These are phyloP conservation scores for Acanthacorydalis orientalis DNA, from an alignment of 2,888 invertebrate genomes.

Conservation along the genomic window DNA sequence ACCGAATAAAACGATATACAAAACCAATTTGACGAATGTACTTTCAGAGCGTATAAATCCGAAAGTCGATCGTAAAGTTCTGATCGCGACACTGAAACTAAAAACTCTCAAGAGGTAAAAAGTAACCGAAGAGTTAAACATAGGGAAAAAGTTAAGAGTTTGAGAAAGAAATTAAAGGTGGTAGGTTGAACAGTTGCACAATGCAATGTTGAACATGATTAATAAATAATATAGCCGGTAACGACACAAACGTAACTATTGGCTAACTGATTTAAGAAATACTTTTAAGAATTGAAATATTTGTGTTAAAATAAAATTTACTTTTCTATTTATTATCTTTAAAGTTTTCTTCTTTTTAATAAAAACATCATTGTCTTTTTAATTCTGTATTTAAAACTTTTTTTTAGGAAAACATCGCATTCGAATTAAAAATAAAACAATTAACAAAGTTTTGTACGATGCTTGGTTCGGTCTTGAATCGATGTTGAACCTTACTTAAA, in stretches of 20 bases:
- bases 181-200: conserved; percentile 3
- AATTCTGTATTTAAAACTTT: too few species aligned
- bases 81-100: background rate
- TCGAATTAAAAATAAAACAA: too few species aligned
- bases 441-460: too few species aligned
- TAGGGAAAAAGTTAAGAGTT: conserved; percentile 3
- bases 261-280: conserved; percentile 4
- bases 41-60: too few species aligned
- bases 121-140: conserved; percentile 7
- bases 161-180: conserved; percentile 7
- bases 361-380: too few species aligned
- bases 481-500: too few species aligned
- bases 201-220: background rate
- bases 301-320: conserved; percentile 4
- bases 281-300: conserved; percentile 7
- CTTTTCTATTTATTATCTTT: conserved; percentile 5
- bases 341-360: background rate
- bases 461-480: too few species aligned
- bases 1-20: too few species aligned
- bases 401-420: too few species aligned
- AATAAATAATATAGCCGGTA: too few species aligned
- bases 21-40: too few species aligned
- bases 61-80: too few species aligned
- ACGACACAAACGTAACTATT: background rate
- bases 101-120: conserved; percentile 5